Conservation (phyloP, 2,113 vertebrate species). For the Sander lucioperca region DNA sequence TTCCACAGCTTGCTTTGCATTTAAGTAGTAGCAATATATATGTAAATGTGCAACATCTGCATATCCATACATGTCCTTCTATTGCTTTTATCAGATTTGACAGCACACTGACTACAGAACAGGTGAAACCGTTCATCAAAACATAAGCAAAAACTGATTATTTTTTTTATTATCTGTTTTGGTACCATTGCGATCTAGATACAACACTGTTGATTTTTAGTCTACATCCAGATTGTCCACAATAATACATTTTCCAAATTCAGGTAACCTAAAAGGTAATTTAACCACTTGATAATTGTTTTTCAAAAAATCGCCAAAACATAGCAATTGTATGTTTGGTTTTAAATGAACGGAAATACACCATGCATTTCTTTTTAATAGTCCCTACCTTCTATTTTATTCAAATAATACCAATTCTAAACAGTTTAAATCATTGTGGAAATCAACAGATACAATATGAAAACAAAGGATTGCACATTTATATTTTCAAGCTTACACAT, state of each 20-base stretch:
- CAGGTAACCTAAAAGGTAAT: not conserved
- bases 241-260: not conserved
- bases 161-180: no score
- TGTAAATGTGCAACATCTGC: slow-evolving; percentile 66
- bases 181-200: not conserved
- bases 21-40: slow-evolving; percentile 72
- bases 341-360: not conserved
- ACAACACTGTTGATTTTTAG: slow-evolving; percentile 1
- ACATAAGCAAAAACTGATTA: slow-evolving; percentile 1
- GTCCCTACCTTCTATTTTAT: not conserved
- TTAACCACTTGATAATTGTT: not conserved
- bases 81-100: slow-evolving; percentile 41
- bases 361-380: not conserved
- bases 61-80: slow-evolving; percentile 22
- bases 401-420: not conserved
- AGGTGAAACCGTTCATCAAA: slow-evolving; percentile 32
- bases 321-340: not conserved
- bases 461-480: not conserved
- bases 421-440: no score
- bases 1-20: slow-evolving; percentile 37
- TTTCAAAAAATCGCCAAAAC: not conserved
- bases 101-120: not conserved
- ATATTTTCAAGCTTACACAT: not conserved
- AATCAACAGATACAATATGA: not conserved
- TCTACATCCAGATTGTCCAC: not conserved